Percentiles rank a stretch among this genome's conserved stretches.
Conservation (phyloP, 2,113 vertebrate genomes). For the Heterotis niloticus region DNA sequence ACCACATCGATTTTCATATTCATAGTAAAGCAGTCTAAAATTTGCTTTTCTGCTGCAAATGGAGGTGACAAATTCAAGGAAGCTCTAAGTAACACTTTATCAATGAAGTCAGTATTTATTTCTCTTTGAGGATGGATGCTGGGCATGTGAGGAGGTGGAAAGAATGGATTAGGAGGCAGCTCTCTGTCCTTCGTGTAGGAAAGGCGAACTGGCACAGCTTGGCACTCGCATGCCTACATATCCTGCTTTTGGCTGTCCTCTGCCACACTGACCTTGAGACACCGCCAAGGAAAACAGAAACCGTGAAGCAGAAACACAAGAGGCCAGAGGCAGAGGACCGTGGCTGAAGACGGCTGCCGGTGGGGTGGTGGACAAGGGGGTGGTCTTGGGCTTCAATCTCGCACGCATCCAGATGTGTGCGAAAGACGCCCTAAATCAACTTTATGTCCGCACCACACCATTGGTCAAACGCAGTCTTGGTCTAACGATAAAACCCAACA, state of each 20-base stretch:
- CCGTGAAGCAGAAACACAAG: neutral
- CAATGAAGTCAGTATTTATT: too few relatives aligned
- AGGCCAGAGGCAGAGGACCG: neutral
- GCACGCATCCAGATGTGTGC: neutral
- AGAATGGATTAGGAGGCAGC: constrained; percentile 26
- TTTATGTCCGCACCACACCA: neutral
- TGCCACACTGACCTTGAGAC: constrained; percentile 2
- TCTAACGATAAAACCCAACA: neutral
- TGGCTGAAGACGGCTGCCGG: neutral
- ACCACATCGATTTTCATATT: too few relatives aligned
- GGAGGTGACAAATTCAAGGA: too few relatives aligned
- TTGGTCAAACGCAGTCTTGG: neutral
- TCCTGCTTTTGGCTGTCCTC: constrained; percentile 19
- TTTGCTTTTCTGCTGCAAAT: too few relatives aligned
- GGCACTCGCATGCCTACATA: too few relatives aligned
- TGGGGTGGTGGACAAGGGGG: neutral
- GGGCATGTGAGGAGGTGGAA: constrained; percentile 25
- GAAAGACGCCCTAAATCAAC: neutral
- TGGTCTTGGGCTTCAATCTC: neutral
- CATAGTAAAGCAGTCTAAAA: too few relatives aligned
- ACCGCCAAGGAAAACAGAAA: constrained; percentile 21
- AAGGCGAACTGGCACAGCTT: constrained; percentile 17
- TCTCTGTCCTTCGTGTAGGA: constrained; percentile 22
- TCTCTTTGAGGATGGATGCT: neutral
- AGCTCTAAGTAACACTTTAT: too few relatives aligned